A percentile compares a stretch with the other conserved stretches of the same genome.
These are phyloP conservation scores for Tribolium freemani DNA, from an alignment of 2,888 invertebrate species.

Conservation along the genomic window DNA sequence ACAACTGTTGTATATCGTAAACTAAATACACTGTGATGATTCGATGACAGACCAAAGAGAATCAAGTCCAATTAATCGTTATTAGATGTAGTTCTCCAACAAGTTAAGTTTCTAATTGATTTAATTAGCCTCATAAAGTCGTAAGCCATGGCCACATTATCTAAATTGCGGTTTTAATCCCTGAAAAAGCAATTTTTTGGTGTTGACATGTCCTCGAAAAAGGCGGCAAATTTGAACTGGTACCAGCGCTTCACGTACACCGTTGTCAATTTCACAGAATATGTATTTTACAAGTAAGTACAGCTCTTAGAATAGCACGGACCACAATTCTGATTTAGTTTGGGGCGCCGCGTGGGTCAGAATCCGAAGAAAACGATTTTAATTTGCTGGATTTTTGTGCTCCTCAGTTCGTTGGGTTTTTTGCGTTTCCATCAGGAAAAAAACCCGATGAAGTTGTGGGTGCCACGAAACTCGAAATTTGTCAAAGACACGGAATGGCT, in stretches of 20 bases:
- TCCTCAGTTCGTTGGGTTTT: constrained; percentile 75
- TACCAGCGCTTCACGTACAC: constrained; percentile 62
- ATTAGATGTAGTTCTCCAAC: background rate
- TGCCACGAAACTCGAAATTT: constrained; percentile 80
- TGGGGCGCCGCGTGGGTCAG: constrained; percentile 74
- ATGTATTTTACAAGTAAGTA: constrained; percentile 65
- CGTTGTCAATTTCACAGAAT: constrained; percentile 62
- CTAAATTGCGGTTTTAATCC: constrained; percentile 49
- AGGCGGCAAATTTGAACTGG: constrained; percentile 53
- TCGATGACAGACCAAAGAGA: background rate
- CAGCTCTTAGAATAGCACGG: background rate
- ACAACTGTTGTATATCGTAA: background rate
- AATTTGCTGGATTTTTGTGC: constrained; percentile 71
- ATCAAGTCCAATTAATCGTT: background rate
- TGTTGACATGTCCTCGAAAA: constrained; percentile 15
- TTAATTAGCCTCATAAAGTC: background rate
- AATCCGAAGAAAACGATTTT: constrained; percentile 75
- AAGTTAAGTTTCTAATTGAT: background rate
- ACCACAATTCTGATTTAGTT: constrained; percentile 62
- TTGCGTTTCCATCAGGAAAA: constrained; percentile 79
- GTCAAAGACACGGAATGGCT: constrained; percentile 80
- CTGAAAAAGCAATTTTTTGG: constrained; percentile 51
- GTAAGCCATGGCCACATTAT: background rate
- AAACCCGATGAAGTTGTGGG: constrained; percentile 83
- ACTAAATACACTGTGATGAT: background rate